Conservation (phyloP, 2,888 invertebrate genomes). For the Meteorus cinctellus region DNA sequence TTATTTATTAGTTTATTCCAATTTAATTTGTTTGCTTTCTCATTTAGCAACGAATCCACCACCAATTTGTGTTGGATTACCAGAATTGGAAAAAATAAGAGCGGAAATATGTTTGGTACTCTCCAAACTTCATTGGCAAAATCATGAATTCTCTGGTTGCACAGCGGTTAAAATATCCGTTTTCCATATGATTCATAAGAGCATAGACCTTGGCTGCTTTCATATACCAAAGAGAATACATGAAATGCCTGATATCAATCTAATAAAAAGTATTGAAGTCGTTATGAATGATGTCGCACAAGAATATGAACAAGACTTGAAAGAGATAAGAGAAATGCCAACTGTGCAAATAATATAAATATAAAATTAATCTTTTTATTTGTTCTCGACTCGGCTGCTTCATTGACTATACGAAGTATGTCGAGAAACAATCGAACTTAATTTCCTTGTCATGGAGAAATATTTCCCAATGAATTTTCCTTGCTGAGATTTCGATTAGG, state of each 20-base stretch:
- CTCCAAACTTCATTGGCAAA: conserved; percentile 57
- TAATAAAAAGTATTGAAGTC: background rate
- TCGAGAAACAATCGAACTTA: too few species aligned
- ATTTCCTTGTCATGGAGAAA: too few species aligned
- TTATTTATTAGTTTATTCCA: background rate
- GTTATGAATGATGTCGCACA: background rate
- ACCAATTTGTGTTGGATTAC: conserved; percentile 61
- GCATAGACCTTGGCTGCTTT: conserved; percentile 60
- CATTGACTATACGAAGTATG: too few species aligned
- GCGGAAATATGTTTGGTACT: conserved; percentile 60
- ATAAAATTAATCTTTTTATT: background rate
- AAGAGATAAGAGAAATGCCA: background rate
- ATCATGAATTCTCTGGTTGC: conserved; percentile 59
- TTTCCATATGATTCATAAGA: conserved; percentile 48
- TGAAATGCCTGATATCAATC: background rate
- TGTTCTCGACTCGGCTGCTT: too few species aligned
- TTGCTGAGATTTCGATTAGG: background rate
- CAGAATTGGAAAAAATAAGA: conserved; percentile 57
- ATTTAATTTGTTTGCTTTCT: conserved; percentile 18
- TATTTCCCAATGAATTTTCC: background rate
- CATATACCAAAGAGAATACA: conserved; percentile 43
- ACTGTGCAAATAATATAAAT: background rate
- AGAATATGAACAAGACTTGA: background rate
- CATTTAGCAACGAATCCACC: conserved; percentile 65
- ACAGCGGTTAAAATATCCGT: conserved; percentile 51